Percentiles rank a stretch among this genome's conserved stretches.
Conservation (phyloP, 37 sponge, comb jelly and placozoan genomes). For the Beroe ovata region DNA sequence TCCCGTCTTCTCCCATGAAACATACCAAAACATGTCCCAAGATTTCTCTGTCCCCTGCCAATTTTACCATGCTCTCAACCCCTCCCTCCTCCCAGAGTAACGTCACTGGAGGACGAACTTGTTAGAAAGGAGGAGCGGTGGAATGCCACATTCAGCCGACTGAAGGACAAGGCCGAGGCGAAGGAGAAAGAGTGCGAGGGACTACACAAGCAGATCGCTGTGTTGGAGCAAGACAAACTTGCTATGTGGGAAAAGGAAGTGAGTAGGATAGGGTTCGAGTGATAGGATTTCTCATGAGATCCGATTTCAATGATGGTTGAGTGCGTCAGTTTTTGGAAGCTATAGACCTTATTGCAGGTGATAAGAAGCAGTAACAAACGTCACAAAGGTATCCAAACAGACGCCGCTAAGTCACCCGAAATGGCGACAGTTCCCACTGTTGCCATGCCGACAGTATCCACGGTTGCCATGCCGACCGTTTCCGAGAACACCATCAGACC, state of each 20-base stretch:
- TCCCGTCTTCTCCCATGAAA: too few relatives aligned
- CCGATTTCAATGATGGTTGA: too few relatives aligned
- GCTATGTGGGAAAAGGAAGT: constrained; percentile 50
- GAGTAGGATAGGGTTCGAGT: background rate
- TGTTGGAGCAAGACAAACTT: constrained; percentile 40
- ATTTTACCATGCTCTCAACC: too few relatives aligned
- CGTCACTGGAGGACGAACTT: constrained; percentile 9
- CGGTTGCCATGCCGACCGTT: background rate
- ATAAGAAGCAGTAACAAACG: constrained; percentile 16
- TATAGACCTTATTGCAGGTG: too few relatives aligned
- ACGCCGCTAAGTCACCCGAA: too few relatives aligned
- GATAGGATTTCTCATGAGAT: too few relatives aligned
- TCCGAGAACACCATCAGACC: constrained; percentile 12
- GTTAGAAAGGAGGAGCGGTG: constrained; percentile 30
- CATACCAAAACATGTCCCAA: background rate
- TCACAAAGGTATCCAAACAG: constrained; percentile 4
- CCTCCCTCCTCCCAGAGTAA: background rate
- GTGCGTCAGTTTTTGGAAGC: too few relatives aligned
- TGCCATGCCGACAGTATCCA: background rate
- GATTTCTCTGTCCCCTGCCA: too few relatives aligned
- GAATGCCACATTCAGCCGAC: constrained; percentile 37
- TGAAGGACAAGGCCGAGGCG: constrained; percentile 24
- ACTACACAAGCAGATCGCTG: background rate
- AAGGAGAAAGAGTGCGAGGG: constrained; percentile 50
- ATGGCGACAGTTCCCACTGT: background rate